These are phyloP conservation scores for Protomyctophum bolini DNA, from an alignment of 2,113 vertebrate species.

Conservation along the genomic window DNA sequence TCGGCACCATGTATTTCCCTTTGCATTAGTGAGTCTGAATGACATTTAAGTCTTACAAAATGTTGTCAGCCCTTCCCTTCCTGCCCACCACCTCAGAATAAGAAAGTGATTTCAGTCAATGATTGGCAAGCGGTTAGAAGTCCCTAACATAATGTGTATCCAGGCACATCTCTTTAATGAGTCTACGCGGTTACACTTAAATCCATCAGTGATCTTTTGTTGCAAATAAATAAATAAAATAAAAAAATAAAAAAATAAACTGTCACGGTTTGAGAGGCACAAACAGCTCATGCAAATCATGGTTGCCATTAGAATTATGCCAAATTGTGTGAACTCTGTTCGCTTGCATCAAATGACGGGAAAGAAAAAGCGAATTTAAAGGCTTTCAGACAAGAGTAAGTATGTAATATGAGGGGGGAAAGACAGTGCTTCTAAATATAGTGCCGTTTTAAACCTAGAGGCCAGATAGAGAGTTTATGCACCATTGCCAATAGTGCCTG, in stretches of 20 bases:
- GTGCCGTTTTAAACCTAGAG: constrained; percentile 64
- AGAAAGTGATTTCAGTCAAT: constrained; percentile 76
- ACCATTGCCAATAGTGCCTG: constrained; percentile 88
- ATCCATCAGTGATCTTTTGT: constrained; percentile 53
- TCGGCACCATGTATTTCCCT: constrained; percentile 74
- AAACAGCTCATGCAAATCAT: constrained; percentile 24
- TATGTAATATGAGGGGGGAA: constrained; percentile 18
- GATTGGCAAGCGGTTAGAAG: constrained; percentile 68
- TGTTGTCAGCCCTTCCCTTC: constrained; percentile 69
- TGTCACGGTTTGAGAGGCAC: constrained; percentile 22
- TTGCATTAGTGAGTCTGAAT: constrained; percentile 80
- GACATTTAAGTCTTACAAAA: constrained; percentile 82
- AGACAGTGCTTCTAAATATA: constrained; percentile 32
- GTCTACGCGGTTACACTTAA: constrained; percentile 47
- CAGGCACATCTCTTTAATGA: constrained; percentile 56
- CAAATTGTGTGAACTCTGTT: constrained; percentile 11
- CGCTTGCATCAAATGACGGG: constrained; percentile 3
- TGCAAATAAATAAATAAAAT: neutral
- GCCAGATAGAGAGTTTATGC: constrained; percentile 82
- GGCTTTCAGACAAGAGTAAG: constrained; percentile 9
- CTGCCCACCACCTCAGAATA: constrained; percentile 70
- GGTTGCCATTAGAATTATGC: constrained; percentile 28
- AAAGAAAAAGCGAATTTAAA: constrained; percentile 6
- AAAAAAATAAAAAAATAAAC: constrained; percentile 49
- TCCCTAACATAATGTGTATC: constrained; percentile 50